Evolutionary conservation across 2,797 vertebrate genomes (phyloP).

Genomic region (Moxostoma hubbsi): DNA sequence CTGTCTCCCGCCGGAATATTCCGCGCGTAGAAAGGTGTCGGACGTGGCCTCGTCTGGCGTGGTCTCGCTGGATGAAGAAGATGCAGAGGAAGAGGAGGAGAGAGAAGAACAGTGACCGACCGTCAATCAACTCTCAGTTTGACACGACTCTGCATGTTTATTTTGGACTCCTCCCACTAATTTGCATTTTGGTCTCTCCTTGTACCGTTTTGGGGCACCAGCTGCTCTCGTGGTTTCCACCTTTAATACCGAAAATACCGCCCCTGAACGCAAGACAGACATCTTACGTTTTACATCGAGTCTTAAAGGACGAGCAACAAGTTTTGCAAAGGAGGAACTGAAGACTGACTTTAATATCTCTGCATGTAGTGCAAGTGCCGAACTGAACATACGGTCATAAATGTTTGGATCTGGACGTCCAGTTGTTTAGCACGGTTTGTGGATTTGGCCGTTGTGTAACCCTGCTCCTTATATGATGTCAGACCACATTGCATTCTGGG

Average conservation of each 20-base stretch:
- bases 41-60: slow-evolving; percentile 93
- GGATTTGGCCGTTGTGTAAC: slow-evolving; percentile 73
- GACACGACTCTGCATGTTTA: slow-evolving; percentile 48
- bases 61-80: slow-evolving; percentile 91
- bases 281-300: neutral
- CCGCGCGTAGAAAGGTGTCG: slow-evolving; percentile 83
- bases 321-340: neutral
- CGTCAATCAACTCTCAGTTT: neutral
- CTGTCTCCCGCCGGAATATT: slow-evolving; percentile 72
- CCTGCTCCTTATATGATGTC: slow-evolving; percentile 34
- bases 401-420: slow-evolving; percentile 31
- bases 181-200: slow-evolving; percentile 25
- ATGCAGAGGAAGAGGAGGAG: slow-evolving; percentile 75
- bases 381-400: slow-evolving; percentile 5
- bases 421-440: slow-evolving; percentile 75
- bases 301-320: neutral
- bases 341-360: slow-evolving; percentile 39
- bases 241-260: neutral
- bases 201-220: neutral
- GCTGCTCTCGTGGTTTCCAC: neutral
- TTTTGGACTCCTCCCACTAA: slow-evolving; percentile 31
- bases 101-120: slow-evolving; percentile 67
- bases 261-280: neutral
- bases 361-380: slow-evolving; percentile 52
- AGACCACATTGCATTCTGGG: slow-evolving; percentile 59